Evolutionary conservation across 2,113 vertebrate genomes (phyloP).

Genomic region (Sinocyclocheilus rhinocerous): DNA sequence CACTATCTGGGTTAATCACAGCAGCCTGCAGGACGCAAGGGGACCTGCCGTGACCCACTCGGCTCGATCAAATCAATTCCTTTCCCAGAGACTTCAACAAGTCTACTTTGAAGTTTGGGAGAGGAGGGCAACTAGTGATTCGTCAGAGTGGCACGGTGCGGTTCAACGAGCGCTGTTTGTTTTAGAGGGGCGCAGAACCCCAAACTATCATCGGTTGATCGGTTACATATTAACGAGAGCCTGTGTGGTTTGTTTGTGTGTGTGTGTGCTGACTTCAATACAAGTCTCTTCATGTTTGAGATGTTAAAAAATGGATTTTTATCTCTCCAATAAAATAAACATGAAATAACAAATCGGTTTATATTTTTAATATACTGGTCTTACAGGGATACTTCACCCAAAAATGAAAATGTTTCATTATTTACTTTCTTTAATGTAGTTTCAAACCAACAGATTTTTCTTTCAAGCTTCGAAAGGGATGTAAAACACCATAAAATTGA

Average conservation of each 20-base stretch:
- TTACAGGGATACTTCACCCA: not conserved
- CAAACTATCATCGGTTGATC: not conserved
- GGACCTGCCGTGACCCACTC: conserved; percentile 67
- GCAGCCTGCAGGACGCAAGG: conserved; percentile 41
- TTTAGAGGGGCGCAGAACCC: conserved; percentile 15
- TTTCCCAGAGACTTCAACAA: conserved; percentile 70
- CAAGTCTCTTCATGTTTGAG: not conserved
- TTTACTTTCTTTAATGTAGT: not conserved
- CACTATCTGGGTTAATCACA: conserved; percentile 24
- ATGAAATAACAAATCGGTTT: not conserved
- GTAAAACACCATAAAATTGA: not conserved
- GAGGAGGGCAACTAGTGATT: conserved; percentile 27
- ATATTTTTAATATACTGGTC: not conserved
- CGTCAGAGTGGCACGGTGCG: not conserved
- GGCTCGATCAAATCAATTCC: conserved; percentile 67
- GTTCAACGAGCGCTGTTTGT: conserved; percentile 23
- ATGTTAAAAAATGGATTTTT: not conserved
- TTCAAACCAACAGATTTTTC: not conserved
- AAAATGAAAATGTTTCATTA: not conserved
- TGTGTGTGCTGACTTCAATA: not conserved
- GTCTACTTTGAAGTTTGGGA: conserved; percentile 68
- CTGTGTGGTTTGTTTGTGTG: not conserved
- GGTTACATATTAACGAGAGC: conserved; percentile 15
- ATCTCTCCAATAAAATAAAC: not conserved
- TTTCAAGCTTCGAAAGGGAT: not conserved